A percentile compares a stretch with the other conserved stretches of the same genome.
Evolutionary conservation across 2,113 vertebrate species (phyloP).

Genomic region (human): DNA sequence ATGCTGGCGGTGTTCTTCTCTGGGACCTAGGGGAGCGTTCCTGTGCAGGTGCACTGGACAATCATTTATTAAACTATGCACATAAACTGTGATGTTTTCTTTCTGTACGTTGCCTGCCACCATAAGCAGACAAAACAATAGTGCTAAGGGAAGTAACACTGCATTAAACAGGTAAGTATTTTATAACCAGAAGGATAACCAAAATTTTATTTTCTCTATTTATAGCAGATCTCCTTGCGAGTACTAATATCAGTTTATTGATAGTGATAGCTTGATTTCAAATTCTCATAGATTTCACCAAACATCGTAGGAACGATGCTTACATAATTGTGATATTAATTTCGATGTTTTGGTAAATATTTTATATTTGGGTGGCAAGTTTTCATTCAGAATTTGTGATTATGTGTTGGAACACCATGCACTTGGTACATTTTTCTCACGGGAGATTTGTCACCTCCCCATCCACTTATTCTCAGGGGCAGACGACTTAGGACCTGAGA

Average conservation of each 20-base stretch:
- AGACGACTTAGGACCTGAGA: not conserved
- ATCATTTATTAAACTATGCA: not conserved
- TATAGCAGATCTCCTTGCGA: not conserved
- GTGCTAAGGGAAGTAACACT: not conserved
- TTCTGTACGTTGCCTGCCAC: not conserved
- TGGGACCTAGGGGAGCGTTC: not conserved
- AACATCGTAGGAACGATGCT: not conserved
- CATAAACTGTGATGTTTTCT: not conserved
- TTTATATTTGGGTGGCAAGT: not conserved
- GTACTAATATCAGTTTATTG: not conserved
- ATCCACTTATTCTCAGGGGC: not conserved
- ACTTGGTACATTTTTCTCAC: not conserved
- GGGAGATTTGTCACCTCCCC: not conserved
- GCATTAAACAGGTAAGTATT: not conserved
- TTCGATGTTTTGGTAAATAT: not conserved
- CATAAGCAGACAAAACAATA: not conserved
- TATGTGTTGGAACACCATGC: not conserved
- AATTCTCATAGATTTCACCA: not conserved
- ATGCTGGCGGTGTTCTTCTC: not conserved
- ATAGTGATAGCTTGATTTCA: not conserved
- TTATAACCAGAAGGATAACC: not conserved
- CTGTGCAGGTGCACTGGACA: not conserved
- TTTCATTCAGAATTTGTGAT: not conserved
- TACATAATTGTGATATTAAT: not conserved
- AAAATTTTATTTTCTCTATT: not conserved